A percentile compares a stretch with the other conserved stretches of the same genome.
phyloP scores from a whole-genome alignment of 2,113 vertebrate species.

The Ophiodon elongatus region DNA sequence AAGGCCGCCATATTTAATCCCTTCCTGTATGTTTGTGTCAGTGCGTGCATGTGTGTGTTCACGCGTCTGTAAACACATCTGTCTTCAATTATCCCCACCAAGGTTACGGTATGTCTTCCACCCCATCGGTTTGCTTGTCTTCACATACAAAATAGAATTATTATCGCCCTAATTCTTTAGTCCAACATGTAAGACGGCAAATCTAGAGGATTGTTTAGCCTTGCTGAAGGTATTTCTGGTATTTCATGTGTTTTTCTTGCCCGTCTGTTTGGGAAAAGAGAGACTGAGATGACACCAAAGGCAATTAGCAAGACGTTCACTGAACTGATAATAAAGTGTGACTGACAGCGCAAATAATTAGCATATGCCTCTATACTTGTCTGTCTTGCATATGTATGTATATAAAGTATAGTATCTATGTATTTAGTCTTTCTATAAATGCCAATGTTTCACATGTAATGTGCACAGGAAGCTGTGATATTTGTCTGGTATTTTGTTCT shows the following conservation, averaged over 20 bases:
- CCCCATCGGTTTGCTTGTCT: not conserved
- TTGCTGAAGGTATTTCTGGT: not conserved
- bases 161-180: not conserved
- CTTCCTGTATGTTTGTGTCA: not conserved
- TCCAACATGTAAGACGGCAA: not conserved
- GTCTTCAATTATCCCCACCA: conserved; percentile 6
- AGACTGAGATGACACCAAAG: too few relatives aligned
- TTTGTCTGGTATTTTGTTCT: conserved; percentile 39
- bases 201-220: not conserved
- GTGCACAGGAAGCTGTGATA: conserved; percentile 49
- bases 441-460: conserved; percentile 7
- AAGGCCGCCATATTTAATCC: conserved; percentile 70
- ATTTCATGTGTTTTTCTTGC: not conserved
- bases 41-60: not conserved
- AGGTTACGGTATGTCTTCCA: not conserved
- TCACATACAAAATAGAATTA: not conserved
- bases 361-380: not conserved
- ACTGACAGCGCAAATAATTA: not conserved
- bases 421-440: not conserved
- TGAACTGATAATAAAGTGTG: too few relatives aligned
- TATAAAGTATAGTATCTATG: not conserved
- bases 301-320: not conserved
- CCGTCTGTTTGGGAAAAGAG: not conserved
- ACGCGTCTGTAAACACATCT: conserved; percentile 9
- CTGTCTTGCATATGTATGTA: not conserved